phyloP scores from a whole-genome alignment of 2,797 vertebrate genomes.

The Gallinago solitaria region DNA sequence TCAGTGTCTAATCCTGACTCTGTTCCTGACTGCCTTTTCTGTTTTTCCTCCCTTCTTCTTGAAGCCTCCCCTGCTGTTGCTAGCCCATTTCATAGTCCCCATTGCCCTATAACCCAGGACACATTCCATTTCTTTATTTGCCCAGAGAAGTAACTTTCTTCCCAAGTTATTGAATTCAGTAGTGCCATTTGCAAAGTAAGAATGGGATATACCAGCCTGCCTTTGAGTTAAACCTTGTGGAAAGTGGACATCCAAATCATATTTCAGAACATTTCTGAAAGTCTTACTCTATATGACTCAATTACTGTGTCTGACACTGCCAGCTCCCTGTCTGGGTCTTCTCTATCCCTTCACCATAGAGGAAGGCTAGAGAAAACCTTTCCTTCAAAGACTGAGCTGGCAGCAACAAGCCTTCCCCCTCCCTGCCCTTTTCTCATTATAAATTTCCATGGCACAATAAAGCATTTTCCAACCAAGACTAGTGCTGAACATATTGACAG shows the following conservation, averaged over 20 bases:
- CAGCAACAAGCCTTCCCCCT: background rate
- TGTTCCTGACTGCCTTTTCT: background rate
- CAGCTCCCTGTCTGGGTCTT: background rate
- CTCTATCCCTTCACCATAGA: background rate
- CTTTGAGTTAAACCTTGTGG: background rate
- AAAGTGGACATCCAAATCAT: background rate
- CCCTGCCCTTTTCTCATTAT: background rate
- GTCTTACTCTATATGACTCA: background rate
- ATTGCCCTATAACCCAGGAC: background rate
- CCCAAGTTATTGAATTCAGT: background rate
- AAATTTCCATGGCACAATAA: slow-evolving; percentile 63
- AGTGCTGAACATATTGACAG: slow-evolving; percentile 1
- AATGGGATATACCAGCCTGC: background rate
- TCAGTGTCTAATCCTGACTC: background rate
- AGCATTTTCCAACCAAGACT: slow-evolving; percentile 36
- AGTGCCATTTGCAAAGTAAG: background rate
- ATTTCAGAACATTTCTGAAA: background rate
- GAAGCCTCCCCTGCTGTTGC: background rate
- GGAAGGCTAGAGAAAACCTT: slow-evolving; percentile 7
- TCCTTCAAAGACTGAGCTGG: background rate
- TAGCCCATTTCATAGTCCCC: background rate
- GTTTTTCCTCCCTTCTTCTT: rapidly evolving
- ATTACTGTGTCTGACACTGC: background rate
- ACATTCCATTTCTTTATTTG: background rate
- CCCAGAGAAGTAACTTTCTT: background rate